phyloP scores from a whole-genome alignment of 2,888 invertebrate species.

The Pelosia muscerda region DNA sequence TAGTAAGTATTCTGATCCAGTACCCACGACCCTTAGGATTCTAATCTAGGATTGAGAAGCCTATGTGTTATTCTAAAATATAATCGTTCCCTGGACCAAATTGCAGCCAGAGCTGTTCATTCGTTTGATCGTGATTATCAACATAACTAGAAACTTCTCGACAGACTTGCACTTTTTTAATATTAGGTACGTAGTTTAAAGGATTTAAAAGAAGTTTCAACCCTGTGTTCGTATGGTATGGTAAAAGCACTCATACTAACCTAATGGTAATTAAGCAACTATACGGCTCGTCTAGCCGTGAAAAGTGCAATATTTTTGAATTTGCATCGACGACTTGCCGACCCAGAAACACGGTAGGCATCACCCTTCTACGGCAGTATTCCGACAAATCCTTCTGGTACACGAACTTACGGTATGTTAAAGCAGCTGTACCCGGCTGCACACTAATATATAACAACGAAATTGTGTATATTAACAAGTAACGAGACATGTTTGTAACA shows the following conservation, averaged over 20 bases:
- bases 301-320: constrained; percentile 72
- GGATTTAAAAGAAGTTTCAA: not conserved
- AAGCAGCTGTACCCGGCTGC: constrained; percentile 26
- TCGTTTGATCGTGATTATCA: no score
- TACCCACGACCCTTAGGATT: no score
- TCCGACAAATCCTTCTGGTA: constrained; percentile 77
- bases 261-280: constrained; percentile 76
- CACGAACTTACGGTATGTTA: constrained; percentile 54
- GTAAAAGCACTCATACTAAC: constrained; percentile 58
- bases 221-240: no score
- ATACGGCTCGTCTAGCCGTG: constrained; percentile 72
- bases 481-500: constrained; percentile 37
- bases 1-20: no score
- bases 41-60: no score
- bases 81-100: no score
- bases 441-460: constrained; percentile 25
- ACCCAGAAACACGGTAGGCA: constrained; percentile 77
- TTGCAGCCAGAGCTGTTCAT: no score
- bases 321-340: constrained; percentile 68
- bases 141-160: no score
- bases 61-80: no score
- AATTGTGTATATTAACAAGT: constrained; percentile 25
- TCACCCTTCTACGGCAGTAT: constrained; percentile 71
- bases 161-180: no score
- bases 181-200: no score